Evolutionary conservation across 2,113 vertebrate species (phyloP).

Genomic region (Sturnus vulgaris): DNA sequence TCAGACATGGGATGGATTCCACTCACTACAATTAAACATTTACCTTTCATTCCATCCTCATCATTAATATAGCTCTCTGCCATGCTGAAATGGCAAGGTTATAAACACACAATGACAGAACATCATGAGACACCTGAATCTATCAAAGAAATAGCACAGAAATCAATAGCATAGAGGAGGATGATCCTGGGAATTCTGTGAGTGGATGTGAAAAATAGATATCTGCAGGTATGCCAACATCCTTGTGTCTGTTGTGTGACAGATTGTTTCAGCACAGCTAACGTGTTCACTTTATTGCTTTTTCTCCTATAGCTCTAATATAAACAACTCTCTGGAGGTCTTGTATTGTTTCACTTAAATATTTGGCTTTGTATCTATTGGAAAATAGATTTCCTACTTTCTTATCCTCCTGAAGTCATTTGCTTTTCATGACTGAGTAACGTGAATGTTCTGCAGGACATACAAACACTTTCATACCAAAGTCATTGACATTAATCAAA

Average conservation of each 20-base stretch:
- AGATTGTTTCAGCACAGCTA: background rate
- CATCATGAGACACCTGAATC: background rate
- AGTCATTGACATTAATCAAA: background rate
- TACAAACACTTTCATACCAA: background rate
- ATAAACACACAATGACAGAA: background rate
- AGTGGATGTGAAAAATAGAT: background rate
- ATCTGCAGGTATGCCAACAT: background rate
- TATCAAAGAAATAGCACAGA: background rate
- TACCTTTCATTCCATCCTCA: background rate
- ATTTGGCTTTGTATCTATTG: background rate
- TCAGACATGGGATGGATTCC: background rate
- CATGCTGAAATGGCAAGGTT: background rate
- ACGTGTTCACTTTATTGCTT: background rate
- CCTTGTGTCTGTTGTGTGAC: background rate
- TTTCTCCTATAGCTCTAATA: constrained; percentile 10
- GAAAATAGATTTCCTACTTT: background rate
- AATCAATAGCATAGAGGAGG: background rate
- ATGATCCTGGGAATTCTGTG: background rate
- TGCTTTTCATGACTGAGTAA: background rate
- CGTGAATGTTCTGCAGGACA: background rate
- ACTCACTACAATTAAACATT: background rate
- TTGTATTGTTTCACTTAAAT: background rate
- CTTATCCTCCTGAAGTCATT: background rate
- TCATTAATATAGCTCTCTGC: background rate
- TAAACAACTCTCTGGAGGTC: background rate